Percentiles rank a stretch among this genome's conserved stretches.
These are phyloP conservation scores for Epinotia demarniana DNA, from an alignment of 2,888 invertebrate species.

Conservation along the genomic window DNA sequence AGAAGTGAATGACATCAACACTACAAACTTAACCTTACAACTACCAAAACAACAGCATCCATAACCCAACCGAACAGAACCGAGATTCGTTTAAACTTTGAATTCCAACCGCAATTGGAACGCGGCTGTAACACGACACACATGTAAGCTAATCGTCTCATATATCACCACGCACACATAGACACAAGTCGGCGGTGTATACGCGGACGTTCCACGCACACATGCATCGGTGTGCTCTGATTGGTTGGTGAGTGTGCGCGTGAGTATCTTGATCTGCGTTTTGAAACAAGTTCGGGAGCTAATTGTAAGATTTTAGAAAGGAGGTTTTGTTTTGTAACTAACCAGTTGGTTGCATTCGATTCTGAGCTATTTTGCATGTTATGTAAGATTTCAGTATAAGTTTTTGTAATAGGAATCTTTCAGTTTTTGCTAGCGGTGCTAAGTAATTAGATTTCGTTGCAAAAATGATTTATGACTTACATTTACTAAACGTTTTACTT, in stretches of 20 bases:
- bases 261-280: constrained; percentile 66
- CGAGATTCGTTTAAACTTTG: constrained; percentile 50
- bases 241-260: constrained; percentile 63
- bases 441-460: constrained; percentile 18
- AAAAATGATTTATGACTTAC: constrained; percentile 10
- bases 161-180: constrained; percentile 57
- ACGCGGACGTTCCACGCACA: constrained; percentile 55
- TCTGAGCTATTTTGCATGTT: constrained; percentile 54
- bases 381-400: constrained; percentile 50
- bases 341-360: constrained; percentile 57
- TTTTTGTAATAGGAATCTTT: constrained; percentile 22
- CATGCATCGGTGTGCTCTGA: constrained; percentile 50
- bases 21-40: constrained; percentile 48
- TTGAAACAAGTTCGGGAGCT: constrained; percentile 75
- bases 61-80: constrained; percentile 51
- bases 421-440: constrained; percentile 17
- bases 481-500: neutral
- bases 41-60: constrained; percentile 33
- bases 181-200: constrained; percentile 40
- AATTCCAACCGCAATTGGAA: constrained; percentile 43
- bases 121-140: constrained; percentile 56
- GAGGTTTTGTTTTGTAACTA: constrained; percentile 68
- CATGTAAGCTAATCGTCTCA: constrained; percentile 53
- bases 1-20: constrained; percentile 64
- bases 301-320: constrained; percentile 83